Conservation (phyloP, 2,888 invertebrate genomes). For the Euphydryas editha region DNA sequence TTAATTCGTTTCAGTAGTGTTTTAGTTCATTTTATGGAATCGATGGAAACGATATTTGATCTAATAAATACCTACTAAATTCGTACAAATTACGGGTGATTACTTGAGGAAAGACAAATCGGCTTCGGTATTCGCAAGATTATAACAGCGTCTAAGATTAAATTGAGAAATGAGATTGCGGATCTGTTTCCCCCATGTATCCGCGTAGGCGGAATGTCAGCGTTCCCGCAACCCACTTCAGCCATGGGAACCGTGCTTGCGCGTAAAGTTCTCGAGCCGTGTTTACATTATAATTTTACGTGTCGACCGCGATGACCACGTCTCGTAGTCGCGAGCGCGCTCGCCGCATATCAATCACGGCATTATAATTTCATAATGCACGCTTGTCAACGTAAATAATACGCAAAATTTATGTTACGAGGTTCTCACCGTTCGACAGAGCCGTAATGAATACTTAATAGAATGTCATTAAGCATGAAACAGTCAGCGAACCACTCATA, state of each 20-base stretch:
- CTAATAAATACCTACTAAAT: slow-evolving; percentile 29
- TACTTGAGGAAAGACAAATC: slow-evolving; percentile 24
- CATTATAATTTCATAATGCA: slow-evolving; percentile 83
- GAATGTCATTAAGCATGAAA: slow-evolving; percentile 61
- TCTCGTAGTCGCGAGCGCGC: slow-evolving; percentile 55
- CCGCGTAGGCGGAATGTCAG: slow-evolving; percentile 37
- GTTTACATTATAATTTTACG: slow-evolving; percentile 54
- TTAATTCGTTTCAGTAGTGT: slow-evolving; percentile 38
- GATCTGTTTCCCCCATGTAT: slow-evolving; percentile 36
- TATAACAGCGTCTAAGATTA: slow-evolving; percentile 35
- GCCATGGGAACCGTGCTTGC: slow-evolving; percentile 44
- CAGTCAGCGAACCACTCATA: slow-evolving; percentile 69
- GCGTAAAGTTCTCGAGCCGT: slow-evolving; percentile 38
- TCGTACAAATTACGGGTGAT: slow-evolving; percentile 25
- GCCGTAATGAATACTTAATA: slow-evolving; percentile 75
- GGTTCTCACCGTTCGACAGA: slow-evolving; percentile 78
- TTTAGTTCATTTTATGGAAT: slow-evolving; percentile 35
- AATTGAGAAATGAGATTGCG: slow-evolving; percentile 36
- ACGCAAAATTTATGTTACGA: slow-evolving; percentile 84
- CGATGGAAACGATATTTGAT: slow-evolving; percentile 27
- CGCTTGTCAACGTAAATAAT: slow-evolving; percentile 81
- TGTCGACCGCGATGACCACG: slow-evolving; percentile 63
- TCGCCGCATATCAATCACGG: slow-evolving; percentile 70
- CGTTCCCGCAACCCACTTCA: slow-evolving; percentile 42
- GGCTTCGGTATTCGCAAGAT: slow-evolving; percentile 18